These are phyloP conservation scores for Drosophila quinaria DNA, from an alignment of 2,888 invertebrate species.

Conservation along the genomic window DNA sequence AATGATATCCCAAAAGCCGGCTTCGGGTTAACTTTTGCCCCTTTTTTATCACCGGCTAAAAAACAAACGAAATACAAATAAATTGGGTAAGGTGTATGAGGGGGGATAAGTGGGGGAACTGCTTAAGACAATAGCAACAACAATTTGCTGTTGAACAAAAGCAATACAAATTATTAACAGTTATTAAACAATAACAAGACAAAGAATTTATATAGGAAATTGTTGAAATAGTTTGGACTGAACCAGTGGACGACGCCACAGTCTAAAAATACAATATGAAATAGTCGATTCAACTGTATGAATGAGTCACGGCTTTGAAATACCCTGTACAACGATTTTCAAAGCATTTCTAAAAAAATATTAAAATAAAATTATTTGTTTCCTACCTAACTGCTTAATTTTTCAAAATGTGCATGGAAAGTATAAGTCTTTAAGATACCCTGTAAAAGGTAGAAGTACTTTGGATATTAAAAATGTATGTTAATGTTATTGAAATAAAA, in stretches of 20 bases:
- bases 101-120: not conserved
- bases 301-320: slow-evolving; percentile 7
- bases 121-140: slow-evolving; percentile 41
- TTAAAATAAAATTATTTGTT: too few species aligned
- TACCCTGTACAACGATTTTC: slow-evolving; percentile 25
- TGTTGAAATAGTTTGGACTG: slow-evolving; percentile 46
- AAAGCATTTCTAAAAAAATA: not conserved
- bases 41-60: slow-evolving; percentile 34
- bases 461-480: too few species aligned
- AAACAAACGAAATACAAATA: slow-evolving; percentile 25
- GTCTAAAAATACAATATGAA: slow-evolving; percentile 65
- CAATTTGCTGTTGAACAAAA: slow-evolving; percentile 55
- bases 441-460: not conserved
- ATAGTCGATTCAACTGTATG: not conserved
- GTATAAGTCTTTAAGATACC: not conserved
- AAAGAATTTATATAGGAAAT: slow-evolving; percentile 56
- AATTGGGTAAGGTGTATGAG: slow-evolving; percentile 13
- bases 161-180: slow-evolving; percentile 71
- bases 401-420: not conserved
- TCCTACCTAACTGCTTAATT: not conserved
- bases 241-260: slow-evolving; percentile 46
- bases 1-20: slow-evolving; percentile 39
- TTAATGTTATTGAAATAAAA: too few species aligned
- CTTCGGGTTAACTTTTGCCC: slow-evolving; percentile 37
- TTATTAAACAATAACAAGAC: slow-evolving; percentile 71